phyloP scores from a whole-genome alignment of 2,797 vertebrate genomes.

The Schizopygopsis malacanthus region DNA sequence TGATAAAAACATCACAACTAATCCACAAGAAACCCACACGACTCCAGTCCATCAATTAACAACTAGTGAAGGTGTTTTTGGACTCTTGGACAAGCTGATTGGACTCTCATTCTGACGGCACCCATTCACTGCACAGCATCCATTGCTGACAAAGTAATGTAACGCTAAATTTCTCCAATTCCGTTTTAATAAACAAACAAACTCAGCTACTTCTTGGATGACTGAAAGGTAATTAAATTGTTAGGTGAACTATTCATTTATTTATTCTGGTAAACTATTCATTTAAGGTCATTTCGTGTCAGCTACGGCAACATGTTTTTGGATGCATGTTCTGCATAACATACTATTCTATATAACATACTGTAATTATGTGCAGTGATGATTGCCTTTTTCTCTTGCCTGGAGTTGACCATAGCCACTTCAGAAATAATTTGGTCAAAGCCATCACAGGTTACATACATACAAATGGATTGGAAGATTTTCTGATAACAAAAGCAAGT shows the following conservation, averaged over 20 bases:
- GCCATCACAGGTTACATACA: not conserved
- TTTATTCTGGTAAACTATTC: no score
- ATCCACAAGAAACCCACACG: not conserved
- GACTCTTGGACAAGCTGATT: not conserved
- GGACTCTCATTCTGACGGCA: not conserved
- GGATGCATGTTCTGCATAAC: not conserved
- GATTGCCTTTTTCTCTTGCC: not conserved
- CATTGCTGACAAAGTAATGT: not conserved
- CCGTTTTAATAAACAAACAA: not conserved
- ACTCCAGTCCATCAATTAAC: not conserved
- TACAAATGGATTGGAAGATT: not conserved
- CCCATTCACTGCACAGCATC: not conserved
- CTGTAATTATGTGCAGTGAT: not conserved
- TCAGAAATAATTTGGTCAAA: not conserved
- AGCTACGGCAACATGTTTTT: not conserved
- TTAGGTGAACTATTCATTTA: no score
- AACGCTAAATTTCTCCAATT: not conserved
- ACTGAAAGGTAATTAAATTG: no score
- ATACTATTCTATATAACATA: no score
- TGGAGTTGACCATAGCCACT: not conserved
- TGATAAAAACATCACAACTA: not conserved
- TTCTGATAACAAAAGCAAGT: conserved; percentile 6
- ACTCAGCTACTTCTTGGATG: not conserved
- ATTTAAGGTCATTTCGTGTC: not conserved
- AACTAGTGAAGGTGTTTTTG: not conserved